A percentile compares a stretch with the other conserved stretches of the same genome.
These are phyloP conservation scores for Chironomus tentans DNA, from an alignment of 2,888 invertebrate genomes.

Conservation along the genomic window DNA sequence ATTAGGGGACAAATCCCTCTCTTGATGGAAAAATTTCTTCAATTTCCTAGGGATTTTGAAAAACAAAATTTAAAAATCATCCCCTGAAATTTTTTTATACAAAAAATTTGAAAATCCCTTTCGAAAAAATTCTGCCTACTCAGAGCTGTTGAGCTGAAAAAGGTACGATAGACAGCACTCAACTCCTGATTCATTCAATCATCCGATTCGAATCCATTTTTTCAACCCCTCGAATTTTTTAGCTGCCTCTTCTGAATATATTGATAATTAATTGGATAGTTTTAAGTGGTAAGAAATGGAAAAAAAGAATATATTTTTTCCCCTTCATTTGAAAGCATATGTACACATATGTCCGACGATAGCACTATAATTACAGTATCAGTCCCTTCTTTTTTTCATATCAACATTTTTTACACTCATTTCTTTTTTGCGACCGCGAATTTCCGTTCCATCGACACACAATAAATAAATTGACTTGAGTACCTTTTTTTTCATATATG, in stretches of 20 bases:
- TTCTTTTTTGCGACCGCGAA: slow-evolving; percentile 7
- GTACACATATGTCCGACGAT: not conserved
- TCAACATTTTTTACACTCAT: not conserved
- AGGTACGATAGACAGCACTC: no score
- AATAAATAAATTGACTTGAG: not conserved
- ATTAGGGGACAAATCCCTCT: no score
- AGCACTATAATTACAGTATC: not conserved
- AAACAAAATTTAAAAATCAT: no score
- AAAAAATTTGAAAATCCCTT: no score
- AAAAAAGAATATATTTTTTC: not conserved
- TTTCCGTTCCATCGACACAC: slow-evolving; percentile 12
- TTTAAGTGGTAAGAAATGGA: not conserved
- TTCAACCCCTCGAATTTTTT: no score
- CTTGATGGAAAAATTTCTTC: no score
- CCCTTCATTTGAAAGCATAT: not conserved
- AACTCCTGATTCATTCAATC: no score
- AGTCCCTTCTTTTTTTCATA: not conserved
- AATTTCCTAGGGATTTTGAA: no score
- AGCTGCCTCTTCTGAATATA: not conserved
- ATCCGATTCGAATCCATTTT: no score
- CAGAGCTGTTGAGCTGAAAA: no score
- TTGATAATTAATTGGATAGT: slow-evolving; percentile 12
- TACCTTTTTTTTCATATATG: not conserved
- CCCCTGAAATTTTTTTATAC: no score
- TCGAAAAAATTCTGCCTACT: no score